Percentiles rank a stretch among this genome's conserved stretches.
phyloP scores from a whole-genome alignment of 2,113 vertebrate genomes.

The Melanerpes aurifrons region DNA sequence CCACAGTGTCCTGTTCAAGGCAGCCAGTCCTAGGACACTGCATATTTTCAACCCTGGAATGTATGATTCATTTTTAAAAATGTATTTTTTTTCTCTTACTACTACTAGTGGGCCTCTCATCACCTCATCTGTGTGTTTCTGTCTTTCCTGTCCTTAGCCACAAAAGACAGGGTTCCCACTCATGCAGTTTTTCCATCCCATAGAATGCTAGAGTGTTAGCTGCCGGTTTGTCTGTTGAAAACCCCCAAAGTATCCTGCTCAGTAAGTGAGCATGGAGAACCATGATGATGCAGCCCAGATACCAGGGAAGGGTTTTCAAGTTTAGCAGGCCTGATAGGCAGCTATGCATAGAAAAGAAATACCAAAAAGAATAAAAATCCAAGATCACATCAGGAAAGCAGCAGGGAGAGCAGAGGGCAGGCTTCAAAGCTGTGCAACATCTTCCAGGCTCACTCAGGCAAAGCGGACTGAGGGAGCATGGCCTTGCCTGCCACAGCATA shows the following conservation, averaged over 20 bases:
- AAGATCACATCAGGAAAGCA: background rate
- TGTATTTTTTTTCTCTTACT: background rate
- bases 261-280: background rate
- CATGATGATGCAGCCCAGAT: background rate
- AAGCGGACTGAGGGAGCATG: background rate
- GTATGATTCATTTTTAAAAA: background rate
- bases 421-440: background rate
- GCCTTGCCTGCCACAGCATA: background rate
- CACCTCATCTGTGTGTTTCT: background rate
- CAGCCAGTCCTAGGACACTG: background rate
- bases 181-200: background rate
- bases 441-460: background rate
- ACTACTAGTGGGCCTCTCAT: background rate
- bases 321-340: background rate
- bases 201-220: background rate
- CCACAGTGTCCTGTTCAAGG: background rate
- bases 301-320: background rate
- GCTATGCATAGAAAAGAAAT: background rate
- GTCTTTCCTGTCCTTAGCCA: background rate
- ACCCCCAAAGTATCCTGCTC: background rate
- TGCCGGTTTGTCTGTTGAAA: background rate
- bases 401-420: background rate
- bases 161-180: background rate
- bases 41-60: background rate
- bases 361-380: background rate